These are phyloP conservation scores for Ceratosolen fusciceps DNA, from an alignment of 1,140 invertebrate genomes.

Conservation along the genomic window DNA sequence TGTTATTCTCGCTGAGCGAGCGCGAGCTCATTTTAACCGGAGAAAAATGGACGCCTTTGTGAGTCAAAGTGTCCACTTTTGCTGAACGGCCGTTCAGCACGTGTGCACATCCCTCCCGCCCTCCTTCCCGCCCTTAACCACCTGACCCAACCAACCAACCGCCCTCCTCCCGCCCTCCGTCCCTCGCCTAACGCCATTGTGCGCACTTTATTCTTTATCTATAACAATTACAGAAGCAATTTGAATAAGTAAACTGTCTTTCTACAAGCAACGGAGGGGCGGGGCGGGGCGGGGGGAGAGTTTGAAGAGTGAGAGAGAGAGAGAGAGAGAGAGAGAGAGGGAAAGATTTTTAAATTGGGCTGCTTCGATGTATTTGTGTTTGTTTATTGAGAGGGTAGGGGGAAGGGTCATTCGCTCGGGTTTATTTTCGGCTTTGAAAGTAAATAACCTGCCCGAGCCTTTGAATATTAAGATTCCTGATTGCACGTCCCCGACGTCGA, in stretches of 20 bases:
- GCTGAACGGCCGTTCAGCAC: background rate
- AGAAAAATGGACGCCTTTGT: slow-evolving; percentile 38
- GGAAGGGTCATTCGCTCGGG: background rate
- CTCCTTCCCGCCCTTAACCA: too few relatives aligned
- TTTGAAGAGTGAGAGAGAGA: too few relatives aligned
- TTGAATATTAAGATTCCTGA: slow-evolving; percentile 19
- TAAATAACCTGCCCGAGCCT: background rate
- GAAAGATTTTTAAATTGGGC: slow-evolving; percentile 7
- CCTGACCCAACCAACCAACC: too few relatives aligned
- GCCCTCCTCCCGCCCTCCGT: too few relatives aligned
- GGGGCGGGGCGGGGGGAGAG: background rate
- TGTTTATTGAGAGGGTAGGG: slow-evolving; percentile 10
- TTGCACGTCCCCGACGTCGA: background rate
- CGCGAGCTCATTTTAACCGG: slow-evolving; percentile 13
- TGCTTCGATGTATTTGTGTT: slow-evolving; percentile 14
- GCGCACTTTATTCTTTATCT: slow-evolving; percentile 11
- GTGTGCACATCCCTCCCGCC: too few relatives aligned
- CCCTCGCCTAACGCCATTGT: too few relatives aligned
- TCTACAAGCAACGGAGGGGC: too few relatives aligned
- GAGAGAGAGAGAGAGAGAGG: background rate
- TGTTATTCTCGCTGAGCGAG: slow-evolving; percentile 38
- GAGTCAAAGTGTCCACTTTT: slow-evolving; percentile 41
- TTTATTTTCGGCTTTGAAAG: slow-evolving; percentile 4
- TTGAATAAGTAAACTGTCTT: slow-evolving; percentile 31
- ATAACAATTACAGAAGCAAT: slow-evolving; percentile 25